phyloP scores from a whole-genome alignment of 2,888 invertebrate species.

The Lasioglossum morio region DNA sequence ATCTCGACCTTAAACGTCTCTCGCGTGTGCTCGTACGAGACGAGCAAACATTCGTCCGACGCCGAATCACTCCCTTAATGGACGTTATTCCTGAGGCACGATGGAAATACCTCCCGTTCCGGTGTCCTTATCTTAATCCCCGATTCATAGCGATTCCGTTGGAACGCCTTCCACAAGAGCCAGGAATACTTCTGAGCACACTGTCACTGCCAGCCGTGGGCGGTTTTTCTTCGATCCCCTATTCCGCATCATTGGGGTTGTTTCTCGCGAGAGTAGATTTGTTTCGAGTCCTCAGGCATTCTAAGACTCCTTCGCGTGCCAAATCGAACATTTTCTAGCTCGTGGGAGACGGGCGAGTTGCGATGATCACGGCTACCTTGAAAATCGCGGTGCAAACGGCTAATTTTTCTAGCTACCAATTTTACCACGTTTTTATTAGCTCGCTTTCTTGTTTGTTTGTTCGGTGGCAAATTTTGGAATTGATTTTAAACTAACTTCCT shows the following conservation, averaged over 20 bases:
- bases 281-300: background rate
- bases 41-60: constrained; percentile 7
- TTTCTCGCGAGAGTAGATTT: background rate
- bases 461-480: too few relatives aligned
- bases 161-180: background rate
- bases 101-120: background rate
- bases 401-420: too few relatives aligned
- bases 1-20: background rate
- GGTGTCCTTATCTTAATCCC: background rate
- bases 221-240: background rate
- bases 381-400: too few relatives aligned
- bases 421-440: too few relatives aligned
- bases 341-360: too few relatives aligned
- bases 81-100: background rate
- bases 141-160: background rate
- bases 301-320: too few relatives aligned
- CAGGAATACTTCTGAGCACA: background rate
- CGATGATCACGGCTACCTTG: too few relatives aligned
- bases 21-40: background rate
- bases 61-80: constrained; percentile 9
- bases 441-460: too few relatives aligned
- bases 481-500: too few relatives aligned
- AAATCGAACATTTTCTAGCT: too few relatives aligned
- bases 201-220: background rate
- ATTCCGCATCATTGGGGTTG: background rate